These are phyloP conservation scores for Gallirallus australis DNA, from an alignment of 2,797 vertebrate genomes.

Conservation along the genomic window DNA sequence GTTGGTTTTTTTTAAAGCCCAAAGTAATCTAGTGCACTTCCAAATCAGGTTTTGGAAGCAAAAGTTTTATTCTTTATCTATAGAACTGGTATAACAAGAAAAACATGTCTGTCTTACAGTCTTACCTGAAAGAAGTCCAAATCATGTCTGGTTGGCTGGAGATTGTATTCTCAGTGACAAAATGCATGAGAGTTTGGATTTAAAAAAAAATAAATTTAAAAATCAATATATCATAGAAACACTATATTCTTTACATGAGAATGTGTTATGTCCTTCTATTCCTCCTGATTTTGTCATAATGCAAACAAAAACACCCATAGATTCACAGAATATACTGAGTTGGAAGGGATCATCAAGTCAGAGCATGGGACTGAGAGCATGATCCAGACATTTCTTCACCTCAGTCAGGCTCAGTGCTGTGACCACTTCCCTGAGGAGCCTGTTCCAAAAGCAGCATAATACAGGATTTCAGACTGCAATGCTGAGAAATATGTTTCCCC, in stretches of 20 bases:
- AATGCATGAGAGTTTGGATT: background rate
- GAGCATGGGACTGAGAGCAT: too few relatives aligned
- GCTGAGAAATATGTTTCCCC: background rate
- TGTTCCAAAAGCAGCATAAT: background rate
- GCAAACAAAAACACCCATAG: background rate
- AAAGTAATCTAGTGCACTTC: background rate
- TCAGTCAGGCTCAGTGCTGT: too few relatives aligned
- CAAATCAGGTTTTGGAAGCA: background rate
- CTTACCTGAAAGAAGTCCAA: conserved; percentile 6
- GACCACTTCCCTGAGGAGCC: too few relatives aligned
- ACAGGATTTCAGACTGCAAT: background rate
- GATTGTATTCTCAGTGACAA: conserved; percentile 13
- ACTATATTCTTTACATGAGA: background rate
- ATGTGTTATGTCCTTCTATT: background rate
- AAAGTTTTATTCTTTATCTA: background rate
- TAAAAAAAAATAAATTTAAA: background rate
- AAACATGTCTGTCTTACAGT: background rate
- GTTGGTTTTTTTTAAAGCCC: background rate
- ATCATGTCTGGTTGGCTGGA: background rate
- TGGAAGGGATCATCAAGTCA: too few relatives aligned
- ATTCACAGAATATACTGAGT: too few relatives aligned
- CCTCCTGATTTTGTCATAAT: background rate
- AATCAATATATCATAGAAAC: background rate
- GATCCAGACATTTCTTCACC: too few relatives aligned
- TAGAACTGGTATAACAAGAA: background rate